Base-by-base conservation (phyloP, 2,113 vertebrate species). In the Tupaia chinensis region DNA sequence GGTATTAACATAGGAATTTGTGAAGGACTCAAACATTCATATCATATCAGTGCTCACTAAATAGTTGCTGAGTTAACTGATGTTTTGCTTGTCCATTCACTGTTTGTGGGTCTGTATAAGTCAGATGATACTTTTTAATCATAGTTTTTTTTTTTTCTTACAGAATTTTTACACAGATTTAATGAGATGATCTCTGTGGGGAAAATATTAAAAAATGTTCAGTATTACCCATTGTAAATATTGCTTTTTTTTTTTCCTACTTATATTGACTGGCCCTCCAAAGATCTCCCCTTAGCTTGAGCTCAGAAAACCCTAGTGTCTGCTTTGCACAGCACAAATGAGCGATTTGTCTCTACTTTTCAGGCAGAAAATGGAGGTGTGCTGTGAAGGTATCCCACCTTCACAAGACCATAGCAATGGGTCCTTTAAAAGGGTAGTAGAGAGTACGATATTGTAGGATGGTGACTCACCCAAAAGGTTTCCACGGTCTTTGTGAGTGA, bases 201-300 rank as follows among this genome's bases (percentile, higher is more conserved):
- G 76, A 93, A 93, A 87, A 77, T 63, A 83, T 77, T 93, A 29
- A 61, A 74, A 78, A 61, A 32, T 63, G 15, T 77, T 94, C 60
- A 70, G 14, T 32, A 77, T 86, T 25, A 97, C 54, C 68, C 1
- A 69, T 76, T 85, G 3, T 72, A 89, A 74, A 32, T 73, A 74
- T 72, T 79, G 8, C n/a, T n/a, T 32, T 32, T 32, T 63, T 66
- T 80, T 88, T 93, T 91, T 73, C 61, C 58, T 83, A 3, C 58
- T 72, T 44, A 95, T 4, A 5, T 63, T 76, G 69, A 9, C 27
- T 70, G 23, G 10, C 34, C 5, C 29, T 83, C 69, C 44, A 69
- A 80, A 93, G 11, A 91, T 4, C 44, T 76, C 70, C n/a, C 2
- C 25, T 44, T 91, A 73, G 13, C 9, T 85, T 77, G 29, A 76